These are phyloP conservation scores for Melanotaenia nigrans DNA, from an alignment of 2,797 vertebrate species.

Conservation along the genomic window DNA sequence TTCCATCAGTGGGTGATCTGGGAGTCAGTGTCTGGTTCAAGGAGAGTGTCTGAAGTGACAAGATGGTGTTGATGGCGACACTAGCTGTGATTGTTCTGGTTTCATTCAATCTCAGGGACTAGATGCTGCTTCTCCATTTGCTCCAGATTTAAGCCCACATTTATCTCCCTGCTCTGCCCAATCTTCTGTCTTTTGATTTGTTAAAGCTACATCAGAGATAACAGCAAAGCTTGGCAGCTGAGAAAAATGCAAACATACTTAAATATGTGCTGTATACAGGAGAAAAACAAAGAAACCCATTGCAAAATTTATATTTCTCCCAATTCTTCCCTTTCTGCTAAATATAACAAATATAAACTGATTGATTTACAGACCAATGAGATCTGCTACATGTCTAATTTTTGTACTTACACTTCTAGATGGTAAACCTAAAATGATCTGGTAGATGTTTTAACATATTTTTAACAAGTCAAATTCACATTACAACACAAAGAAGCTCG, in stretches of 20 bases:
- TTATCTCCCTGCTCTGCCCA: not conserved
- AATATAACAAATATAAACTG: too few relatives aligned
- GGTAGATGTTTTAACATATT: too few relatives aligned
- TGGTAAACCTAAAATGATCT: too few relatives aligned
- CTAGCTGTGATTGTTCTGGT: constrained; percentile 44
- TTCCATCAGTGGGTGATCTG: constrained; percentile 18
- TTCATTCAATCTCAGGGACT: constrained; percentile 27
- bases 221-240: not conserved
- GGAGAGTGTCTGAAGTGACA: constrained; percentile 29
- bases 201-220: not conserved
- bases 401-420: too few relatives aligned
- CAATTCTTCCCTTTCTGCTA: too few relatives aligned
- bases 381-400: too few relatives aligned
- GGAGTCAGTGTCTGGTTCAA: constrained; percentile 38
- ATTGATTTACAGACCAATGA: not conserved
- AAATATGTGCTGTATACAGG: not conserved
- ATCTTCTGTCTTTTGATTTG: not conserved
- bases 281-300: not conserved
- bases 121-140: constrained; percentile 5
- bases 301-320: too few relatives aligned
- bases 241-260: not conserved
- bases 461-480: too few relatives aligned
- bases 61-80: constrained; percentile 16
- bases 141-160: not conserved
- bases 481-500: too few relatives aligned